phyloP scores from a whole-genome alignment of 1,140 invertebrate species.

The Hycleus phaleratus region DNA sequence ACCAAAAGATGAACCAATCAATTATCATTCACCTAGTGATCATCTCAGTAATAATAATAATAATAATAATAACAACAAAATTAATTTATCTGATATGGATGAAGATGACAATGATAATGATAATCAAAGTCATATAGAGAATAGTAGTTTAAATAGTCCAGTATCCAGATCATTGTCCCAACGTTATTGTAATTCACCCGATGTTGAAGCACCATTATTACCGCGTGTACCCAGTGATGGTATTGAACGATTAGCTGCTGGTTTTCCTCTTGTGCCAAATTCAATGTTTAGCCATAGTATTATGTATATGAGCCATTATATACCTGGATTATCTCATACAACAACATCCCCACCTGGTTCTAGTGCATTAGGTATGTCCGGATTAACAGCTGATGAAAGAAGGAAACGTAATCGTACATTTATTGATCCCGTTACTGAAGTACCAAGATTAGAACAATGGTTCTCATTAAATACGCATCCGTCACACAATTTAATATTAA shows the following conservation, averaged over 20 bases:
- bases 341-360: constrained; percentile 45
- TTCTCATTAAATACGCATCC: constrained; percentile 96
- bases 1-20: constrained; percentile 45
- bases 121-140: constrained; percentile 25
- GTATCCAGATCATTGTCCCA: constrained; percentile 25
- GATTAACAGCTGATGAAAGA: constrained; percentile 66
- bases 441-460: constrained; percentile 93
- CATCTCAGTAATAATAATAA: constrained; percentile 44
- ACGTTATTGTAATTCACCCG: constrained; percentile 37
- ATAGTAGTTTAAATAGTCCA: constrained; percentile 30
- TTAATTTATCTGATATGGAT: constrained; percentile 31
- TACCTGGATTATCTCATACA: constrained; percentile 51
- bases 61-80: constrained; percentile 42
- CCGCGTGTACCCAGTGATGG: constrained; percentile 32
- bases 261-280: constrained; percentile 72
- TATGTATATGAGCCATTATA: constrained; percentile 87
- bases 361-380: constrained; percentile 52
- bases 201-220: constrained; percentile 32
- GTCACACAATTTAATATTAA: constrained; percentile 91
- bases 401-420: constrained; percentile 95
- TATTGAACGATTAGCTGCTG: constrained; percentile 45
- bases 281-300: constrained; percentile 78
- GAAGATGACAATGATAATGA: constrained; percentile 33
- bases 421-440: constrained; percentile 96
- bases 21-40: constrained; percentile 44